These are phyloP conservation scores for Acanthiza pusilla DNA, from an alignment of 2,797 vertebrate species.

Conservation along the genomic window DNA sequence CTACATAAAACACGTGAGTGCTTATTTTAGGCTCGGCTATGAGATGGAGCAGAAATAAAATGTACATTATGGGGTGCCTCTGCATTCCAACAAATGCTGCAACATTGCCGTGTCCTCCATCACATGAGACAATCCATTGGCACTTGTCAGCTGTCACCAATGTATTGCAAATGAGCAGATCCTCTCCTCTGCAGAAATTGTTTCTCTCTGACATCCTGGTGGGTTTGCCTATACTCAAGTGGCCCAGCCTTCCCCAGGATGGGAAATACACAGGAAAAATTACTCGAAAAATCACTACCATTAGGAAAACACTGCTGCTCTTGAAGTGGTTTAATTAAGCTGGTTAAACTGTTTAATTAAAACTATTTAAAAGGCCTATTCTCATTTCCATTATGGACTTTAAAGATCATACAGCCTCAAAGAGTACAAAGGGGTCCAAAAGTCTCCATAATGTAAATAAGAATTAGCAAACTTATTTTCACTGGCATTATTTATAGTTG, in stretches of 20 bases:
- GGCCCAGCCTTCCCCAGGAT: neutral
- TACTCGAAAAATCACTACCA: neutral
- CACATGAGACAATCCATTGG: neutral
- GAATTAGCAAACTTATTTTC: neutral
- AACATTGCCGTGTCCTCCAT: neutral
- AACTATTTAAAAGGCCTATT: slow-evolving; percentile 1
- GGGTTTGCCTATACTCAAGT: rapidly evolving
- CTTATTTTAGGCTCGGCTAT: slow-evolving; percentile 19
- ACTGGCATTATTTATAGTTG: neutral
- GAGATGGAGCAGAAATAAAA: slow-evolving; percentile 20
- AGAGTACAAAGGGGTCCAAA: neutral
- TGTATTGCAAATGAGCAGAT: rapidly evolving
- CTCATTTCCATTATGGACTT: neutral
- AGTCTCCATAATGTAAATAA: neutral
- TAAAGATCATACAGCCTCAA: neutral
- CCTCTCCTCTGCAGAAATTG: neutral
- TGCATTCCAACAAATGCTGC: neutral
- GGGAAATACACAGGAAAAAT: neutral
- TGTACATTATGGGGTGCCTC: neutral
- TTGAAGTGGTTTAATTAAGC: neutral
- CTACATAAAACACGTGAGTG: neutral
- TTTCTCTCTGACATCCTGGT: neutral
- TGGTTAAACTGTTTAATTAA: slow-evolving; percentile 6
- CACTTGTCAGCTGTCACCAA: neutral
- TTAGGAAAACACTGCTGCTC: rapidly evolving